Evolutionary conservation across 2,888 invertebrate species (phyloP), one percentile per base, ranked within the genome.

Genomic region (Sympetrum striolatum): DNA sequence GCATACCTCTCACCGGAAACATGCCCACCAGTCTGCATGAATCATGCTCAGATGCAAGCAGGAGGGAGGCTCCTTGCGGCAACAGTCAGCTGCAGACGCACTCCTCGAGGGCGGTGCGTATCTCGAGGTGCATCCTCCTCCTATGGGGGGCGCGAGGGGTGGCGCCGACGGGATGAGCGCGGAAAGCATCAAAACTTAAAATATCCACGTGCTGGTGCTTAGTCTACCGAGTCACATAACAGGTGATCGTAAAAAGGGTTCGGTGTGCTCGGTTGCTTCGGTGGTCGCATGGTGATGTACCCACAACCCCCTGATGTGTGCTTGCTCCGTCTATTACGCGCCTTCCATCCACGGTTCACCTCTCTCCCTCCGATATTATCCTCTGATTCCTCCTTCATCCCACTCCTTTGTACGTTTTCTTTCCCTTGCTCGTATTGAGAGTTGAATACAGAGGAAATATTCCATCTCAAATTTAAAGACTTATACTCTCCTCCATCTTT

Each of bases 141-240:
- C 12, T 2, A 12, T 5, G 12, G 48, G 12, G 39, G 10, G 10
- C 44, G 64, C 22, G 22, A 64, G 73, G 14, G 14, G 12, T 73
- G 25, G 25, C 73, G 5, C 73, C 73, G 25, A 25, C 8, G 73
- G 25, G 25, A 73, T 31, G 73, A 31, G 25, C 73, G 73, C 31
- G 31, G 31, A 0, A 31, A 31, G 25, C 73, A 25, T 73, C 31
- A 73, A 73, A 73, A 25, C 73, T 73, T 73, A 73, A 18, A 73
- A 73, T 73, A 73, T 31, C 73, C 73, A 31, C 73, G 73, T 73
- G 31, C 73, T 18, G 31, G 73, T 73, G 15, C 73, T 64, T 64
- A 64, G n/a, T n/a, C n/a, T 64, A 25, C 25, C 31, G 58, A 60
- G 64, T 86, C 60, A 86, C 86, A 60, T 86, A 60, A 86, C 86